Base-by-base conservation (phyloP, 2,888 invertebrate species). In the Standfussiana lucernea region DNA sequence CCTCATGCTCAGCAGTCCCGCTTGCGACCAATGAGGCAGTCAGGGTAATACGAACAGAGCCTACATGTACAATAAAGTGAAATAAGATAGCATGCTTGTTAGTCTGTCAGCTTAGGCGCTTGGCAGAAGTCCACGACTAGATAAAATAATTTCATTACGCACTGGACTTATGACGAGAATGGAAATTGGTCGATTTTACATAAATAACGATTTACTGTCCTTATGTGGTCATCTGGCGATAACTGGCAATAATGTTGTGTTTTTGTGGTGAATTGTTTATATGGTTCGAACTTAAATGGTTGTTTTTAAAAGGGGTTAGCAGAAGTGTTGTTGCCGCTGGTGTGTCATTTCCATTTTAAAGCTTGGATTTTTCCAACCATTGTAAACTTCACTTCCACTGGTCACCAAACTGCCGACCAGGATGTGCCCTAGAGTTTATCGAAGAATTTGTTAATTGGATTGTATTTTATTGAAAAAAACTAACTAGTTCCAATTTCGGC, bases 101-200 rank as follows among this genome's bases (percentile, higher is more conserved):
- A 73, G 40, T 71, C 45, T 24, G 21, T 40, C 47, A 24, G 50
- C 72, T 56, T 2, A 45, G 56, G 64, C 28, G 68, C 40, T 45
- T 68, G 85, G 85, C 83, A 66, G 50, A 4, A 15, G 0, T 53
- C 82, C 85, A 75, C 50, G 28, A 47, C 74, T 64, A 53, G 28
- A 72, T 72, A 68, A 62, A 72, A 77, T 74, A 50, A 77, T 62
- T 74, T 72, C 69, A 69, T 81, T 77, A 74, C 72, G 32, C n/a
- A 61, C 61, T 61, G 53, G 53, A 32, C 69, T 66, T 81, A 68
- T 69, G 77, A 74, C 61, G 42, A 11, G 83, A 77, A 83, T 83
- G 72, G 71, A 69, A 83, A 84, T 81, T 69, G 73, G 68, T 59
- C 7, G 74, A 62, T 83, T 80, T 72, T 68, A 64, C 40, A 40